These are phyloP conservation scores for Cirrhinus mrigala DNA, from an alignment of 2,797 vertebrate genomes.

Conservation along the genomic window DNA sequence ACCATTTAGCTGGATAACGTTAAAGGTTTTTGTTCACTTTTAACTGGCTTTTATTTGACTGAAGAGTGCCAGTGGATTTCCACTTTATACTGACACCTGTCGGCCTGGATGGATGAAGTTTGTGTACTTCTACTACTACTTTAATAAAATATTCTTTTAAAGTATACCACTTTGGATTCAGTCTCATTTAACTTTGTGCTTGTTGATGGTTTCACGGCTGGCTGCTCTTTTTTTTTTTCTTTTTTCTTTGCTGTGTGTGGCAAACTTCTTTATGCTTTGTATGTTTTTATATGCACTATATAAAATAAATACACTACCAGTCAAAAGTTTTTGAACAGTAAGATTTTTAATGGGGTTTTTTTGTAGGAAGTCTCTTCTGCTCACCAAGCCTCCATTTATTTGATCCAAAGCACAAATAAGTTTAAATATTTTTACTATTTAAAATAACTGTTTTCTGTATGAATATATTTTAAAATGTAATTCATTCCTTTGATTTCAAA, in stretches of 20 bases:
- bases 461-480: too few relatives aligned
- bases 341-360: too few relatives aligned
- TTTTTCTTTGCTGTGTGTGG: not conserved
- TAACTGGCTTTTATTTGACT: not conserved
- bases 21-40: not conserved
- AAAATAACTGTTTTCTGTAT: too few relatives aligned
- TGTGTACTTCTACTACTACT: not conserved
- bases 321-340: too few relatives aligned
- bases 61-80: not conserved
- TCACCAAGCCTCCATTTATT: too few relatives aligned
- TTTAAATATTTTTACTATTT: too few relatives aligned
- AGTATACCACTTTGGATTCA: not conserved
- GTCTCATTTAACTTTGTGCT: not conserved
- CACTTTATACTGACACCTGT: not conserved
- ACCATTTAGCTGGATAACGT: not conserved
- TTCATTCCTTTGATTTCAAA: too few relatives aligned
- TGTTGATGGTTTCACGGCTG: not conserved
- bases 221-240: not conserved
- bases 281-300: not conserved
- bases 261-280: not conserved
- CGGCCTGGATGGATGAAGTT: not conserved
- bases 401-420: too few relatives aligned
- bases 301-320: not conserved
- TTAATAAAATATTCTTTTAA: not conserved
- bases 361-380: too few relatives aligned